Base-by-base conservation (phyloP, 2,797 vertebrate genomes). In the Microchirus variegatus region DNA sequence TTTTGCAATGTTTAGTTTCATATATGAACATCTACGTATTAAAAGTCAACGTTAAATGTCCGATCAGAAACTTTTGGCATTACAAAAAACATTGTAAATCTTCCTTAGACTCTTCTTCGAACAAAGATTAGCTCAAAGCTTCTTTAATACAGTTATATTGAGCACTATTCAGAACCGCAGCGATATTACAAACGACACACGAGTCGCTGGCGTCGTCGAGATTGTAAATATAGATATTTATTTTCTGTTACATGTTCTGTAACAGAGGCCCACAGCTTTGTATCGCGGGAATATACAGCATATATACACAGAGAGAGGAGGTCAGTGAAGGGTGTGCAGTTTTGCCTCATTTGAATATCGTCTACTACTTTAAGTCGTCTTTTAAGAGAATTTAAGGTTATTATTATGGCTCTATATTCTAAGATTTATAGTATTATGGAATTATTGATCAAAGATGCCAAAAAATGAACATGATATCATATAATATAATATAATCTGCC, bases 171-270 rank as follows among this genome's bases (percentile, higher is more conserved):
- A 53, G 52, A 75, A 36, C 26, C 73, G 72, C 63, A 66, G 59
- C 50, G 43, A 42, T 42, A 18, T 56, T 68, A 67, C 44, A n/a
- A n/a, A n/a, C n/a, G n/a, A 52, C 40, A 44, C 46, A 57, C 50
- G 26, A 70, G 58, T 65, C 73, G 47, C 63, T 67, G 45, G 43
- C 76, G 53, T 51, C 55, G 51, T 52, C 62, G 45, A 59, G 73
- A 73, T 52, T 89, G 80, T 88, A 90, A 73, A 89, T 90, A 86
- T 22, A 22, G 55, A 44, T 90, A 85, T 90, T 83, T 84, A 86
- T 90, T 86, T 82, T 55, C 47, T 59, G 67, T 65, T 72, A 9
- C 46, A 43, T 36, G 47, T n/a, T n/a, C n/a, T 66, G 41, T 22
- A 58, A 48, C 15, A 52, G 46, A 49, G 15, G 60, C 26, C 47